A percentile compares a stretch with the other conserved stretches of the same genome.
phyloP scores from a whole-genome alignment of 1,140 invertebrate genomes.

The Papilio glaucus region DNA sequence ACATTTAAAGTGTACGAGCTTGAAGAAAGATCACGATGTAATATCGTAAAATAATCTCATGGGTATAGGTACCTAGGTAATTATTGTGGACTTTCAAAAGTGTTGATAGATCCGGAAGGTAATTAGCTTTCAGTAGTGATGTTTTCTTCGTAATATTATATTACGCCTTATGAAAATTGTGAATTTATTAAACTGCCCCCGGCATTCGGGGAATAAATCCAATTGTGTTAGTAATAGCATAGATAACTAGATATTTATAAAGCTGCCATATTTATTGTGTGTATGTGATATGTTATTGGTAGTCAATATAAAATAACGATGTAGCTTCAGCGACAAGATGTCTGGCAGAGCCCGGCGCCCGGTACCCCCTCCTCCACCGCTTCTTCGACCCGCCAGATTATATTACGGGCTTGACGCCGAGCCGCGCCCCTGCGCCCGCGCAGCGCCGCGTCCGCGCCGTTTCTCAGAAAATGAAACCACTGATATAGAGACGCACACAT shows the following conservation, averaged over 20 bases:
- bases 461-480: slow-evolving; percentile 76
- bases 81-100: too few relatives aligned
- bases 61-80: too few relatives aligned
- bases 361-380: slow-evolving; percentile 48
- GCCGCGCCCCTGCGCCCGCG: slow-evolving; percentile 71
- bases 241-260: too few relatives aligned
- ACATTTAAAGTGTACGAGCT: too few relatives aligned
- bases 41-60: too few relatives aligned
- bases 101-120: too few relatives aligned
- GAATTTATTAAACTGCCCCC: too few relatives aligned
- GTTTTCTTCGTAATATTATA: background rate
- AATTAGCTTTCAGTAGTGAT: background rate
- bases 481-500: slow-evolving; percentile 57
- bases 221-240: too few relatives aligned
- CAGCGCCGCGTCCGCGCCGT: slow-evolving; percentile 65
- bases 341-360: slow-evolving; percentile 68
- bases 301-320: slow-evolving; percentile 39
- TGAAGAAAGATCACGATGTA: too few relatives aligned
- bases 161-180: too few relatives aligned
- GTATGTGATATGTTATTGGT: background rate
- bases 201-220: too few relatives aligned
- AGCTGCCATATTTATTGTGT: background rate
- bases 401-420: slow-evolving; percentile 87
- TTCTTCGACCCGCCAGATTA: slow-evolving; percentile 76
- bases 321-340: slow-evolving; percentile 72